Percentiles rank a stretch among this genome's conserved stretches.
These are phyloP conservation scores for Ips typographus DNA, from an alignment of 1,140 invertebrate genomes.

Conservation along the genomic window DNA sequence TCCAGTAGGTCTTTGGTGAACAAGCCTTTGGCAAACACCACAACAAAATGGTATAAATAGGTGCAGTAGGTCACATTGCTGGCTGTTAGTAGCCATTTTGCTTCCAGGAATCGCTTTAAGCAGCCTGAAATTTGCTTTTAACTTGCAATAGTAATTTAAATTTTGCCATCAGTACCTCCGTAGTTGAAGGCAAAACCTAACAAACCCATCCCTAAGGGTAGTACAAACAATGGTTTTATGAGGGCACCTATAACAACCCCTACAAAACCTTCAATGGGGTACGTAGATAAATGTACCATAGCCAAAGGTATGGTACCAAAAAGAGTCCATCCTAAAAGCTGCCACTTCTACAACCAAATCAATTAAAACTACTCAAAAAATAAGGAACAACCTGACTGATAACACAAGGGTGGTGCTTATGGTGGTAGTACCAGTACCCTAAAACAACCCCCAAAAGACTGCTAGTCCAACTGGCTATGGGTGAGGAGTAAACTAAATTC, in stretches of 20 bases:
- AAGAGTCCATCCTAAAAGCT: slow-evolving; percentile 1
- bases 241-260: slow-evolving; percentile 20
- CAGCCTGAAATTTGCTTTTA: slow-evolving; percentile 15
- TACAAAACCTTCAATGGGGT: not conserved
- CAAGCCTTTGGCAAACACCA: slow-evolving; percentile 20
- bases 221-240: slow-evolving; percentile 22
- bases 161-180: slow-evolving; percentile 28
- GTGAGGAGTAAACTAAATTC: slow-evolving; percentile 2
- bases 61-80: slow-evolving; percentile 30
- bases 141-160: slow-evolving; percentile 9
- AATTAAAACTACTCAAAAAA: too few species aligned
- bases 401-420: not conserved
- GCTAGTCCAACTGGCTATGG: slow-evolving; percentile 17
- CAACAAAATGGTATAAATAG: slow-evolving; percentile 17
- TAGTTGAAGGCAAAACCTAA: slow-evolving; percentile 25
- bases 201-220: slow-evolving; percentile 27
- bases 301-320: not conserved
- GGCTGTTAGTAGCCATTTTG: not conserved
- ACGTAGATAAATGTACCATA: slow-evolving; percentile 8
- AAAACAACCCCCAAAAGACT: slow-evolving; percentile 10
- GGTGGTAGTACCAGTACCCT: slow-evolving; percentile 8
- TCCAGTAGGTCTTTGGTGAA: slow-evolving; percentile 1
- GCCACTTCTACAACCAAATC: slow-evolving; percentile 1
- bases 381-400: too few species aligned
- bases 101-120: slow-evolving; percentile 15